These are phyloP conservation scores for Phrixothrix hirtus DNA, from an alignment of 2,888 invertebrate genomes.

Conservation along the genomic window DNA sequence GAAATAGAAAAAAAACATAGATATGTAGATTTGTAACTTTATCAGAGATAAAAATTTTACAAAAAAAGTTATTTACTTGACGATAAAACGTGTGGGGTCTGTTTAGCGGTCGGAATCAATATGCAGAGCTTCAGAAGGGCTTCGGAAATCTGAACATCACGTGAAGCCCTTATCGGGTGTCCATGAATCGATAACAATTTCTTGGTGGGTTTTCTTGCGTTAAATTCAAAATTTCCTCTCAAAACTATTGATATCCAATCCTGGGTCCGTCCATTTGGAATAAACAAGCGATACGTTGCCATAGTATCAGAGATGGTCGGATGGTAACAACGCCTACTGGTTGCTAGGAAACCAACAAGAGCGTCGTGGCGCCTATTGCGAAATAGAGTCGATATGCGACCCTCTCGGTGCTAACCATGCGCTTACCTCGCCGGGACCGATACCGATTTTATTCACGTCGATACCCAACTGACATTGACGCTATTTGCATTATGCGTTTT, in stretches of 20 bases:
- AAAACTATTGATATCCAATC: constrained; percentile 39
- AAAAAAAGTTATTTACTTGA: too few relatives aligned
- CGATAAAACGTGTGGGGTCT: constrained; percentile 24
- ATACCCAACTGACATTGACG: constrained; percentile 35
- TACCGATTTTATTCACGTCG: constrained; percentile 36
- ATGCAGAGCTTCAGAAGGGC: constrained; percentile 38
- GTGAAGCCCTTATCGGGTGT: constrained; percentile 30
- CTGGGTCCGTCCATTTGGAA: constrained; percentile 26
- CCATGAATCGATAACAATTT: constrained; percentile 23
- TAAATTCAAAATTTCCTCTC: constrained; percentile 28
- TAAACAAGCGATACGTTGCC: constrained; percentile 47
- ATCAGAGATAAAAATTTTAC: too few relatives aligned
- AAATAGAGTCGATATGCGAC: constrained; percentile 46
- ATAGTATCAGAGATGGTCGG: constrained; percentile 49
- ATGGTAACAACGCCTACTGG: constrained; percentile 45
- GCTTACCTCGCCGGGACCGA: constrained; percentile 37
- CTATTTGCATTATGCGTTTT: constrained; percentile 34
- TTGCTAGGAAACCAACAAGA: constrained; percentile 46
- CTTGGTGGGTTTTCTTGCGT: constrained; percentile 27
- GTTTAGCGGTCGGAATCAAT: constrained; percentile 39
- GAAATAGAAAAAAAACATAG: too few relatives aligned
- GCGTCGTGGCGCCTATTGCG: constrained; percentile 50
- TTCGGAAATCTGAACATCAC: constrained; percentile 38
- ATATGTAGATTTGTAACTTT: too few relatives aligned
- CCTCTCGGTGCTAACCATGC: constrained; percentile 52